Evolutionary conservation across 2,113 vertebrate genomes (phyloP), one percentile per base, ranked within the genome.

Genomic region (Papio anubis): DNA sequence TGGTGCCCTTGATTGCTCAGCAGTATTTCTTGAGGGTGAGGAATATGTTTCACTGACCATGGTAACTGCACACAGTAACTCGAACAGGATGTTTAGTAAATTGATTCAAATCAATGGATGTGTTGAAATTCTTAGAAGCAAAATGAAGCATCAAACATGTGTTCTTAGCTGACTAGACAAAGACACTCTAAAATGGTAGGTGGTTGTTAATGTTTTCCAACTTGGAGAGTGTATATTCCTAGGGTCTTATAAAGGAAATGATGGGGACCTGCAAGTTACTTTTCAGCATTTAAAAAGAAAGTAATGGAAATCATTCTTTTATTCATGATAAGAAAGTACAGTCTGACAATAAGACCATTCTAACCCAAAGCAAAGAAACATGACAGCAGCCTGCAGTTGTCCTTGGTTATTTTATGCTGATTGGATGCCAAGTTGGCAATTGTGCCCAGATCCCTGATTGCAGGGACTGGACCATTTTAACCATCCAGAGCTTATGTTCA

Each of bases 241-340:
- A 38, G n/a, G 30, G 21, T 8, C 40, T 90, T 75, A 30, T n/a
- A 66, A 52, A 80, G 72, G 64, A 48, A 86, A 80, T 50, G 18
- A n/a, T 27, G 14, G 30, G 21, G 25, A 50, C 23, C n/a, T 80
- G 16, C 3, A 79, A 27, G 64, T 8, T 76, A 17, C 90, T 96
- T 88, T 78, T 90, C 38, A 93, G 88, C 75, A 27, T 30, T 88
- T 27, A 55, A 88, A 83, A 83, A 68, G 27, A 86, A 90, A 94
- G 35, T 40, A 68, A 76, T 30, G 13, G 52, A 92, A 90, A 83
- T 86, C 5, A 25, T 73, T 82, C 16, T 82, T 89, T 86, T 50
- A 82, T 45, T 95, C 72, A 76, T 8, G 5, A 75, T 32, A 79
- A 94, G 79, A 86, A 91, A 89, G 21, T 14, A 55, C 87, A 72